A percentile compares a stretch with the other conserved stretches of the same genome.
Evolutionary conservation across 2,113 vertebrate genomes (phyloP).

Genomic region (Perca flavescens): DNA sequence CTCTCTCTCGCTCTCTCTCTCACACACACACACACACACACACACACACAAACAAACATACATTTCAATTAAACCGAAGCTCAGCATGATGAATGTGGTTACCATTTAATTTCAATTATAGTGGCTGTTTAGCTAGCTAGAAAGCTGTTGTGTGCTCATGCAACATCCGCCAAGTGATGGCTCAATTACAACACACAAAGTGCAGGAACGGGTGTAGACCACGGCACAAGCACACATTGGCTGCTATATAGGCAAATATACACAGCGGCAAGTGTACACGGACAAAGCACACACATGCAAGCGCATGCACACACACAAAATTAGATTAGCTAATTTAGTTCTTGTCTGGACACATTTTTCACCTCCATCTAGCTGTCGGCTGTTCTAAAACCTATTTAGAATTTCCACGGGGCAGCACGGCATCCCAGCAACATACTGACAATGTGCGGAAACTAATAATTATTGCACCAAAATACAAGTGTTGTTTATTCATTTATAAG

Average conservation of each 20-base stretch:
- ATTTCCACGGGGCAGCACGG: constrained; percentile 62
- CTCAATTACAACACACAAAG: constrained; percentile 78
- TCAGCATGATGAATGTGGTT: constrained; percentile 82
- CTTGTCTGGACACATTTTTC: constrained; percentile 80
- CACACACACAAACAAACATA: constrained; percentile 67
- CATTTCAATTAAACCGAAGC: constrained; percentile 80
- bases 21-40: background rate
- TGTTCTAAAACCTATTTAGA: constrained; percentile 75
- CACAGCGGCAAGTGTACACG: constrained; percentile 29
- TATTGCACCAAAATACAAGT: constrained; percentile 62
- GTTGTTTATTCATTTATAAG: constrained; percentile 67
- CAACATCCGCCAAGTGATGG: constrained; percentile 67
- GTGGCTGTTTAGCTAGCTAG: constrained; percentile 68
- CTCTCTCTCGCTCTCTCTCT: no score
- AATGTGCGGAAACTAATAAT: constrained; percentile 66
- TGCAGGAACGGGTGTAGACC: constrained; percentile 38
- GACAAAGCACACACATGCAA: constrained; percentile 34
- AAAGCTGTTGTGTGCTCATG: constrained; percentile 68
- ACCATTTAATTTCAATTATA: constrained; percentile 86
- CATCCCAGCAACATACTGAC: constrained; percentile 49
- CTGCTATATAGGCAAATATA: constrained; percentile 40
- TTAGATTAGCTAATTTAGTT: constrained; percentile 81
- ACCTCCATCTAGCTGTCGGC: constrained; percentile 61
- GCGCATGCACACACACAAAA: constrained; percentile 53
- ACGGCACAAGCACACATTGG: constrained; percentile 14